Conservation (phyloP, 2,797 vertebrate species). For the Spondyliosoma cantharus region DNA sequence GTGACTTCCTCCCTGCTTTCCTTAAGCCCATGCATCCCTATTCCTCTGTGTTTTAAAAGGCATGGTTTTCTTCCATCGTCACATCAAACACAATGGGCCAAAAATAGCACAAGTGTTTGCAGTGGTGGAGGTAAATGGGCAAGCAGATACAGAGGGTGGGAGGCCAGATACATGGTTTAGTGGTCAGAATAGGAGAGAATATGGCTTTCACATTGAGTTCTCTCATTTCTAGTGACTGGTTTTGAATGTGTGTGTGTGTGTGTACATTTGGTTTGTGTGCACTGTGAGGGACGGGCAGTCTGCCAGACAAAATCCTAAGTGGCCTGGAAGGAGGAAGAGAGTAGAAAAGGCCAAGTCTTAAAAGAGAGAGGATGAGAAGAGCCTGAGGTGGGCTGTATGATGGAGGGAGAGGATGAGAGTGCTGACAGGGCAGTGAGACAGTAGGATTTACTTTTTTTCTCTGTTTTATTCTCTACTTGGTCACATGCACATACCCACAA, state of each 20-base stretch:
- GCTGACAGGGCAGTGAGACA: constrained; percentile 62
- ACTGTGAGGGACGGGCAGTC: constrained; percentile 32
- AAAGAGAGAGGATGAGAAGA: constrained; percentile 48
- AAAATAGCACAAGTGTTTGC: constrained; percentile 72
- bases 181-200: constrained; percentile 26
- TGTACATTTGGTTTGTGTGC: constrained; percentile 28
- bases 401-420: constrained; percentile 41
- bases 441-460: constrained; percentile 30
- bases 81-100: constrained; percentile 72
- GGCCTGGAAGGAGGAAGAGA: constrained; percentile 57
- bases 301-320: constrained; percentile 62
- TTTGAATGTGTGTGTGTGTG: background rate
- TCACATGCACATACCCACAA: constrained; percentile 13
- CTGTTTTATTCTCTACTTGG: constrained; percentile 23
- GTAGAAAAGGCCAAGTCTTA: constrained; percentile 52
- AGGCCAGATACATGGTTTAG: constrained; percentile 29
- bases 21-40: constrained; percentile 5
- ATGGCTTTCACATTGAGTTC: constrained; percentile 10
- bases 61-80: constrained; percentile 53
- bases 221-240: constrained; percentile 19
- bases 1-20: constrained; percentile 46
- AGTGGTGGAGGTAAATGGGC: constrained; percentile 36
- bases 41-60: constrained; percentile 42
- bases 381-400: constrained; percentile 47
- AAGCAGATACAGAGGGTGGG: constrained; percentile 20